Conservation (phyloP, 2,888 invertebrate genomes). For the Synergus umbraculus region DNA sequence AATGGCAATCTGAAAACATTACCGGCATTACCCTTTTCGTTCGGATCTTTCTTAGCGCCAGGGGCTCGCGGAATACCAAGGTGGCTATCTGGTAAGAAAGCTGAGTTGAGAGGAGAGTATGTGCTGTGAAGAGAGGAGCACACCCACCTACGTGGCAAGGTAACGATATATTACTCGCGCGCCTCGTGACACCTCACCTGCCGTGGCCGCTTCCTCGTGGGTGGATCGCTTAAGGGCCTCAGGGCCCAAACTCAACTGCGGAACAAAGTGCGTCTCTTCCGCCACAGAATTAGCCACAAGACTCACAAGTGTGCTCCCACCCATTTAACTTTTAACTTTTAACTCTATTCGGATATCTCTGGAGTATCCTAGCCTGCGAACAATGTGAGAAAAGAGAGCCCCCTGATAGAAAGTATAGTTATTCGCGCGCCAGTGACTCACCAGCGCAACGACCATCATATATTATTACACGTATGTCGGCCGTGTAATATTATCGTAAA, state of each 20-base stretch:
- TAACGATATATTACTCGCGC: slow-evolving; percentile 76
- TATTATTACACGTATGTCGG: slow-evolving; percentile 50
- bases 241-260: slow-evolving; percentile 59
- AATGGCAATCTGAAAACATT: slow-evolving; percentile 70
- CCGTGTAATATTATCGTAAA: slow-evolving; percentile 56
- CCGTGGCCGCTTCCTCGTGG: slow-evolving; percentile 75
- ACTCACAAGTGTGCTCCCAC: slow-evolving; percentile 42
- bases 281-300: slow-evolving; percentile 53
- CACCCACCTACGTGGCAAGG: slow-evolving; percentile 70
- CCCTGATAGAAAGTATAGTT: slow-evolving; percentile 41
- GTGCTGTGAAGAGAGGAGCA: slow-evolving; percentile 60
- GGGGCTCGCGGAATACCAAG: slow-evolving; percentile 66
- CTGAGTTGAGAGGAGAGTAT: slow-evolving; percentile 46
- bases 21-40: slow-evolving; percentile 65
- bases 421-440: slow-evolving; percentile 51
- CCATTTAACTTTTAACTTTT: slow-evolving; percentile 20
- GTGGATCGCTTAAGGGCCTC: slow-evolving; percentile 70
- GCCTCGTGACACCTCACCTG: slow-evolving; percentile 77
- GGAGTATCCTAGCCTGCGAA: slow-evolving; percentile 43
- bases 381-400: slow-evolving; percentile 46
- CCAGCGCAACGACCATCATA: slow-evolving; percentile 46
- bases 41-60: slow-evolving; percentile 65
- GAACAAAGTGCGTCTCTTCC: slow-evolving; percentile 65
- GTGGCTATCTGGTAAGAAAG: slow-evolving; percentile 41
- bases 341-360: slow-evolving; percentile 28